Evolutionary conservation across 2,888 invertebrate genomes (phyloP), one percentile per base, ranked within the genome.

Genomic region (Vannuccia rotundouncinata): DNA sequence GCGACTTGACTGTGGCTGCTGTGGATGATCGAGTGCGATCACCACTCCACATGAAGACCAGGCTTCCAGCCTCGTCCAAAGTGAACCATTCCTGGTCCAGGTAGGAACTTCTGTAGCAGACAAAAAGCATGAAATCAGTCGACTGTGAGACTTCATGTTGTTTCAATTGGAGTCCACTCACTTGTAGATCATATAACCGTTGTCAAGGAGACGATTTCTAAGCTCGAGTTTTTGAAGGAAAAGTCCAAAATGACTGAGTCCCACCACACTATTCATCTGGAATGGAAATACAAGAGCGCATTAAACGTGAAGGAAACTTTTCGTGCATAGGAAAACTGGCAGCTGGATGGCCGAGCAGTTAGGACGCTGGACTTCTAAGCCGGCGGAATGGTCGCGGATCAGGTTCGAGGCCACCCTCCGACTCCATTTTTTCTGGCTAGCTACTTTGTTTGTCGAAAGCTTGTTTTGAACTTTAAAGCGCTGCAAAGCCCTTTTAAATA

Each of bases 81-180:
- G 85, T 84, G 83, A 87, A 86, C 87, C 87, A 87, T 81, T 87
- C 87, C 45, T 84, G 85, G 81, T 87, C 87, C 80, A 87, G 82
- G 83, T 85, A 86, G 74, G 85, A 84, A 10, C 85, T 86, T 80
- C 87, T 87, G 82, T 2, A 82, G 82, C 13, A 22, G 22, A 45
- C 10, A 45, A 45, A 45, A 45, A 45, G 17, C 10, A 45, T 45
- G 10, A 5, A 45, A 10, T 45, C 45, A 75, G 30, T 75, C 29
- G 28, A 75, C n/a, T 75, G 75, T 22, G n/a, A 75, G 30, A 25
- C 22, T 17, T 29, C 5, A 74, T 10, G 27, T 74, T 2, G 27
- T 22, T 30, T 22, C 0, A 75, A 29, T 75, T 1, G 10, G 29
- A 10, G 5, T 10, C 66, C 5, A 28, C 81, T 76, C 82, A 85